Evolutionary conservation across 2,113 vertebrate genomes (phyloP).

Genomic region (Danionella cerebrum): DNA sequence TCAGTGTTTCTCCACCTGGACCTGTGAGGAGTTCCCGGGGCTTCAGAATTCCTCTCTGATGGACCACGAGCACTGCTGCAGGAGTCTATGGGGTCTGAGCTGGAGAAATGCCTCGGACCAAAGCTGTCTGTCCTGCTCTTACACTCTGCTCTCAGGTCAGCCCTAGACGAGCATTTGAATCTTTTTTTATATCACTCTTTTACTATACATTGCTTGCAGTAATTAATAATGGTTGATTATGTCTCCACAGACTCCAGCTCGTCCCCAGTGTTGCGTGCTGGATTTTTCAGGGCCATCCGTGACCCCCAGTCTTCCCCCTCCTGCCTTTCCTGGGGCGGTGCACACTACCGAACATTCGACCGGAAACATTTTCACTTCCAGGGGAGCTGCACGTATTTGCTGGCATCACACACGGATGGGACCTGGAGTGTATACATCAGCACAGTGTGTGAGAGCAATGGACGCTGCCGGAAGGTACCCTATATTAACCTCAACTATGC

Average conservation of each 20-base stretch:
- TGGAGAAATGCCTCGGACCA: slow-evolving; percentile 68
- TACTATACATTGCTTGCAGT: no score
- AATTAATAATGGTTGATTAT: background rate
- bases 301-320: slow-evolving; percentile 56
- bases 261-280: slow-evolving; percentile 54
- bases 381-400: slow-evolving; percentile 73
- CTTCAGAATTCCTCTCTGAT: slow-evolving; percentile 62
- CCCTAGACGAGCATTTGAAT: no score
- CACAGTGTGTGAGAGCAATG: slow-evolving; percentile 46
- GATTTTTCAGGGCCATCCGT: slow-evolving; percentile 47
- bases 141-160: slow-evolving; percentile 57
- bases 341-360: slow-evolving; percentile 78
- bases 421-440: slow-evolving; percentile 73
- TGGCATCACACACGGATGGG: slow-evolving; percentile 68
- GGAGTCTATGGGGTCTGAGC: slow-evolving; percentile 71
- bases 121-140: slow-evolving; percentile 73
- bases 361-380: slow-evolving; percentile 75
- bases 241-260: slow-evolving; percentile 45
- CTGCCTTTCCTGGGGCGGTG: slow-evolving; percentile 78
- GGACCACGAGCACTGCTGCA: slow-evolving; percentile 76
- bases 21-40: slow-evolving; percentile 61
- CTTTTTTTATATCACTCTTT: no score
- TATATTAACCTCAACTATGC: no score
- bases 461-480: slow-evolving; percentile 65
- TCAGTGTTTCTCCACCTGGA: slow-evolving; percentile 71